These are phyloP conservation scores for Triplophysa dalaica DNA, from an alignment of 2,113 vertebrate genomes.

Conservation along the genomic window DNA sequence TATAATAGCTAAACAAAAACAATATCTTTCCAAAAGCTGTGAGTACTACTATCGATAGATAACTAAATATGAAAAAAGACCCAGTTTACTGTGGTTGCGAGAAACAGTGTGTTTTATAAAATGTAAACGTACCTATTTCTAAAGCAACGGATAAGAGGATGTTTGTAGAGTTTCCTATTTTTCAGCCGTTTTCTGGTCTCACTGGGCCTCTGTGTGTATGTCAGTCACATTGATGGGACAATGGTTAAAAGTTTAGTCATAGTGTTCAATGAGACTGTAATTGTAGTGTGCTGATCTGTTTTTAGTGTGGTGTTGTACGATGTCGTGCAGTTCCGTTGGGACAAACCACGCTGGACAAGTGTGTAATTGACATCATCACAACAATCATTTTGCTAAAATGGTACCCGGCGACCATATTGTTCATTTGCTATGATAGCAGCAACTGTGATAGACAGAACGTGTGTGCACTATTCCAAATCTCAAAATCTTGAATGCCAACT, in stretches of 20 bases:
- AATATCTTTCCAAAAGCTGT: conserved; percentile 69
- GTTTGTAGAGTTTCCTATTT: conserved; percentile 59
- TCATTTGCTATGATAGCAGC: conserved; percentile 66
- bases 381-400: conserved; percentile 56
- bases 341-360: conserved; percentile 35
- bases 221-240: conserved; percentile 62
- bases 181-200: conserved; percentile 56
- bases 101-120: conserved; percentile 50
- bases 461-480: conserved; percentile 68
- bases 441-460: conserved; percentile 60
- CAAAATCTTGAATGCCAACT: conserved; percentile 67
- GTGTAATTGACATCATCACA: conserved; percentile 43
- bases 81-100: conserved; percentile 77
- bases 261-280: conserved; percentile 56
- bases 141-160: conserved; percentile 55
- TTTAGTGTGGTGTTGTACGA: conserved; percentile 60
- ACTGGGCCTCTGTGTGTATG: conserved; percentile 62
- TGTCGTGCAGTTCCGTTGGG: conserved; percentile 68
- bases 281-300: conserved; percentile 60
- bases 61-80: conserved; percentile 62
- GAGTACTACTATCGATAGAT: conserved; percentile 63
- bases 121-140: conserved; percentile 56
- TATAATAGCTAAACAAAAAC: conserved; percentile 66
- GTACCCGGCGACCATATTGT: conserved; percentile 68
- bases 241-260: conserved; percentile 65